phyloP scores from a whole-genome alignment of 53 echinoderm and acorn worm genomes.

The Arbacia lixula region DNA sequence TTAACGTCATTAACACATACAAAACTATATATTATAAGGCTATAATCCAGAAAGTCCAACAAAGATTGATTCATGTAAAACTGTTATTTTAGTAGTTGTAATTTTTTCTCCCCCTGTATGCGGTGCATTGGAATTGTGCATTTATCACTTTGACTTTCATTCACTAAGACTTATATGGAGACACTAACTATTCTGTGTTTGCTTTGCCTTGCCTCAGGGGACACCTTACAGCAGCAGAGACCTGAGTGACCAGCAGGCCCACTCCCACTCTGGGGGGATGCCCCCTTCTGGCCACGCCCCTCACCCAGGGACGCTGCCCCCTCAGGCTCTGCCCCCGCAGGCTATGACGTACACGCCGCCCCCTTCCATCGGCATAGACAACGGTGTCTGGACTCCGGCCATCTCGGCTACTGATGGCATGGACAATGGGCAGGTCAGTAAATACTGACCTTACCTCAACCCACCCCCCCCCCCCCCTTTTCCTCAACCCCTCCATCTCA shows the following conservation, averaged over 20 bases:
- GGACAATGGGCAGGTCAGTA: conserved; percentile 34
- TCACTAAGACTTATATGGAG: background rate
- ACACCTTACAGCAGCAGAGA: conserved; percentile 28
- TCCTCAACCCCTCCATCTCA: too few species aligned
- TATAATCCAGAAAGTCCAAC: too few species aligned
- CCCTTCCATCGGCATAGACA: conserved; percentile 31
- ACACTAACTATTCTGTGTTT: background rate
- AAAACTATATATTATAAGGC: too few species aligned
- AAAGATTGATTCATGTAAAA: too few species aligned
- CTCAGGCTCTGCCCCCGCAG: conserved; percentile 11
- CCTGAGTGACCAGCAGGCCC: conserved; percentile 27
- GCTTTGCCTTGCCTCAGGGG: conserved; percentile 12
- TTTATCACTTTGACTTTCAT: too few species aligned
- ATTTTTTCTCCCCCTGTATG: too few species aligned
- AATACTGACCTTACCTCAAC: too few species aligned
- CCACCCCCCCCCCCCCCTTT: too few species aligned
- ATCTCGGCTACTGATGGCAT: conserved; percentile 35
- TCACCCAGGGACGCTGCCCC: conserved; percentile 39
- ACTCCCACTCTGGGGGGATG: background rate
- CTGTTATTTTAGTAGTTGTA: too few species aligned
- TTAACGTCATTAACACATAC: too few species aligned
- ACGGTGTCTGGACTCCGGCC: conserved; percentile 34
- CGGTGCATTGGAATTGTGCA: too few species aligned
- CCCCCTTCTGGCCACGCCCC: conserved; percentile 41
- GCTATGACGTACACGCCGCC: conserved; percentile 16